Conservation (phyloP, 2,113 vertebrate species). For the Zosterops lateralis region DNA sequence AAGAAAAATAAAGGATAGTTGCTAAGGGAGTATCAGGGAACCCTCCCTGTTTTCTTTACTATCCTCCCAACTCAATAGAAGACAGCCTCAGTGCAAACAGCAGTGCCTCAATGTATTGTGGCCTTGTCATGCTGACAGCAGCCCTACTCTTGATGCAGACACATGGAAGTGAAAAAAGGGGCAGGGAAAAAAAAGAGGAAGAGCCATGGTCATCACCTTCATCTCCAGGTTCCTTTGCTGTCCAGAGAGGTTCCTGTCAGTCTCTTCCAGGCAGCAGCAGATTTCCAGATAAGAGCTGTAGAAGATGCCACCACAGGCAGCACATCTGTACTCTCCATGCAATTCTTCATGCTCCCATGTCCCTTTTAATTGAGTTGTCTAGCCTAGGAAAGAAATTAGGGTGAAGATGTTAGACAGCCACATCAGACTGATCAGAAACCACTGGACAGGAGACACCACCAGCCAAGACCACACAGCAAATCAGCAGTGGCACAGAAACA, state of each 20-base stretch:
- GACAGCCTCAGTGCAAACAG: background rate
- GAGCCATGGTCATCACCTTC: background rate
- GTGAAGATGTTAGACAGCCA: background rate
- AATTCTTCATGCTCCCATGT: conserved; percentile 29
- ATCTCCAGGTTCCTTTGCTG: background rate
- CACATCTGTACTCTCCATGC: background rate
- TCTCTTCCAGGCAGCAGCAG: background rate
- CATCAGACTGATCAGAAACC: background rate
- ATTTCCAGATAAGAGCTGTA: background rate
- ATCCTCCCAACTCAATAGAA: accelerated
- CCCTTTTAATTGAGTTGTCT: background rate
- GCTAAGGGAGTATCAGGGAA: background rate
- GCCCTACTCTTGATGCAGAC: background rate
- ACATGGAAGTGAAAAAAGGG: background rate
- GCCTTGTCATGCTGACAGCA: accelerated
- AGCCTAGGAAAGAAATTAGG: conserved; percentile 8
- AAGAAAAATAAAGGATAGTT: background rate
- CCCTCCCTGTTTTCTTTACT: background rate
- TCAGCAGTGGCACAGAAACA: background rate
- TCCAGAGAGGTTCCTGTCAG: background rate
- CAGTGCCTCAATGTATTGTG: accelerated
- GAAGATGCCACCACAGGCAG: background rate
- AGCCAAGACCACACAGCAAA: background rate
- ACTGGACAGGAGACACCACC: background rate
- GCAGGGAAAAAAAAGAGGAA: background rate